Evolutionary conservation across 23 tunicate genomes (phyloP), one percentile per base, ranked within the genome.

Genomic region (Halocynthia aurantium): DNA sequence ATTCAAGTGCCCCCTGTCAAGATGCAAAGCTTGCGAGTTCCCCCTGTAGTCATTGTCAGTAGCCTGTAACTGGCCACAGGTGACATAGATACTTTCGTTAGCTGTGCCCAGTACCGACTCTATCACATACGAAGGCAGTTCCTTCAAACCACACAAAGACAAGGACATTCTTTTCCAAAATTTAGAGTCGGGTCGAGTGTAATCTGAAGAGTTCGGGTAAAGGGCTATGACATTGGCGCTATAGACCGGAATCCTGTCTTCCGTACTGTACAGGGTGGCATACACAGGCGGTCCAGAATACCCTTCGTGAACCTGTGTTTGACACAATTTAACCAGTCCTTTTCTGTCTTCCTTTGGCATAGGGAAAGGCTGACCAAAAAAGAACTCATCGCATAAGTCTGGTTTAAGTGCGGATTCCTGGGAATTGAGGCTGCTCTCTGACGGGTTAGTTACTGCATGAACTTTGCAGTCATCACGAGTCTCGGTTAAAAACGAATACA

Each of bases 1-100:
- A 10, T 87, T 71, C 57, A 94, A 65, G 55, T 94, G 99, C 22
- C 99, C 99, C 51, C 96, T 58, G 64, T 88, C 96, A 31, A 94
- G 51, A 67, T 89, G 11, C 17, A 88, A n/a, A 6, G 40, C 74
- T 53, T 94, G 20, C 58, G 51, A 77, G 69, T 87, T 75, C 2
- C 77, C 77, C n/a, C 8, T 19, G 69, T 94, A 94, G 75, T 94
- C 99, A 15, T 80, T 81, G 73, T 80, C 10, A 6, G 69, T 53
- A 19, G 99, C 94, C 64, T 94, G 99, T 20, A 76, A 62, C 0
- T 76, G 57, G 50, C 81, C 84, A 73, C 99, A 94, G 51, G 21
- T 12, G 10, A 55, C 75, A 49, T 61, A 78, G 5, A 52, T 81
- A 11, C 52, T 8, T 8, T 80, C 55, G 56, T 69, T 50, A 8